A percentile compares a stretch with the other conserved stretches of the same genome.
Conservation (phyloP, 1,140 invertebrate species). For the Drosophila arizonae region DNA sequence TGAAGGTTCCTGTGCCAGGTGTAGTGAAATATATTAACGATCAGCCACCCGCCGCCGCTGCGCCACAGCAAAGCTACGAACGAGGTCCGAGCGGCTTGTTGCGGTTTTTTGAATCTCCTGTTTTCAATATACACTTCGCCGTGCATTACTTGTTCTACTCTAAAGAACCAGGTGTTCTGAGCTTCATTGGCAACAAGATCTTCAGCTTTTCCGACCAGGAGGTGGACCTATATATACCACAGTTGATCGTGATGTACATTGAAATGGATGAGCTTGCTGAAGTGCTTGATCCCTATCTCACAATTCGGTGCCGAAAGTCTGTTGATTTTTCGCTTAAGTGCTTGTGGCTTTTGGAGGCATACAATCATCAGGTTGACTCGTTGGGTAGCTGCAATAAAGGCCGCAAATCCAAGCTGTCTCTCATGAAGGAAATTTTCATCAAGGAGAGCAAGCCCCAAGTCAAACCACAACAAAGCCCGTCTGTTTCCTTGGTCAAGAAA, state of each 20-base stretch:
- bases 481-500: constrained; percentile 73
- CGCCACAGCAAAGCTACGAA: constrained; percentile 56
- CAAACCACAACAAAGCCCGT: constrained; percentile 22
- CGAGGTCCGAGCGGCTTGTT: constrained; percentile 87
- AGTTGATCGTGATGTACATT: constrained; percentile 99
- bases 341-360: constrained; percentile 97
- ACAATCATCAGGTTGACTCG: constrained; percentile 83
- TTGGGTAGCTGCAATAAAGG: constrained; percentile 46
- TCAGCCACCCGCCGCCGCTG: constrained; percentile 35
- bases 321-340: constrained; percentile 97
- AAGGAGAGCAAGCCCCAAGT: constrained; percentile 52
- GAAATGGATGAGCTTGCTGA: constrained; percentile 98
- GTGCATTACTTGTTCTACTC: constrained; percentile 99
- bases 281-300: constrained; percentile 96
- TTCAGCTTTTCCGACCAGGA: constrained; percentile 96
- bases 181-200: constrained; percentile 97
- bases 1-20: constrained; percentile 77
- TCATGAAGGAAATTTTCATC: constrained; percentile 82
- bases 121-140: constrained; percentile 99
- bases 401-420: constrained; percentile 83
- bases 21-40: constrained; percentile 81
- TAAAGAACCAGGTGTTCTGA: constrained; percentile 98
- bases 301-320: constrained; percentile 95
- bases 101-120: constrained; percentile 96
- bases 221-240: constrained; percentile 98